A percentile compares a stretch with the other conserved stretches of the same genome.
phyloP scores from a whole-genome alignment of 2,888 invertebrate genomes.

The Caradrina kadenii region DNA sequence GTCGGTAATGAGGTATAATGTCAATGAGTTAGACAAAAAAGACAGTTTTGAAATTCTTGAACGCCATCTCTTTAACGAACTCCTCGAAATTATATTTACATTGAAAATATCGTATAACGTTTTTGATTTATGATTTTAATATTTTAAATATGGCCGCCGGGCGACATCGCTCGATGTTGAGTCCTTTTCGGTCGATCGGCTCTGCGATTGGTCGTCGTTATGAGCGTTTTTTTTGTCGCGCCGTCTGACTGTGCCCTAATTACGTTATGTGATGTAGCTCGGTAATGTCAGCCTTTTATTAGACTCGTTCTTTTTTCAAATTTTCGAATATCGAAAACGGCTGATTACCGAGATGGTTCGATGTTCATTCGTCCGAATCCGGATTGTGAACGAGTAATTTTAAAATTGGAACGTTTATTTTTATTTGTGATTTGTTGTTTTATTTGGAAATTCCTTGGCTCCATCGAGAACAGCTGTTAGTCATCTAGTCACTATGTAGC shows the following conservation, averaged over 20 bases:
- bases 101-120: slow-evolving; percentile 85
- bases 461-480: slow-evolving; percentile 46
- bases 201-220: slow-evolving; percentile 82
- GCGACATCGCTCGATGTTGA: slow-evolving; percentile 76
- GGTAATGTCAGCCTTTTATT: slow-evolving; percentile 73
- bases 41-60: slow-evolving; percentile 61
- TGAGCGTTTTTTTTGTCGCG: slow-evolving; percentile 75
- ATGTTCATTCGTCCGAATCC: slow-evolving; percentile 64
- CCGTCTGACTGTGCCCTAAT: slow-evolving; percentile 81
- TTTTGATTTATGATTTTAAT: slow-evolving; percentile 88
- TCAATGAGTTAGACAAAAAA: slow-evolving; percentile 70
- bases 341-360: slow-evolving; percentile 62
- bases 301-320: slow-evolving; percentile 69
- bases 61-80: slow-evolving; percentile 71
- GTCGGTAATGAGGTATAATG: slow-evolving; percentile 68
- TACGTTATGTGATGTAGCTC: slow-evolving; percentile 79
- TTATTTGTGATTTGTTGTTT: slow-evolving; percentile 37
- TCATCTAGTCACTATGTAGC: slow-evolving; percentile 12
- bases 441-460: slow-evolving; percentile 44
- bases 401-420: slow-evolving; percentile 55
- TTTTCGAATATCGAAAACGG: slow-evolving; percentile 67
- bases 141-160: slow-evolving; percentile 87
- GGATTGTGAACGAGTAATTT: slow-evolving; percentile 69
- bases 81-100: slow-evolving; percentile 79
- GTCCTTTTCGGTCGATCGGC: slow-evolving; percentile 79